Percentiles rank a stretch among this genome's conserved stretches.
Evolutionary conservation across 1,140 invertebrate species (phyloP).

Genomic region (Drosophila repleta): DNA sequence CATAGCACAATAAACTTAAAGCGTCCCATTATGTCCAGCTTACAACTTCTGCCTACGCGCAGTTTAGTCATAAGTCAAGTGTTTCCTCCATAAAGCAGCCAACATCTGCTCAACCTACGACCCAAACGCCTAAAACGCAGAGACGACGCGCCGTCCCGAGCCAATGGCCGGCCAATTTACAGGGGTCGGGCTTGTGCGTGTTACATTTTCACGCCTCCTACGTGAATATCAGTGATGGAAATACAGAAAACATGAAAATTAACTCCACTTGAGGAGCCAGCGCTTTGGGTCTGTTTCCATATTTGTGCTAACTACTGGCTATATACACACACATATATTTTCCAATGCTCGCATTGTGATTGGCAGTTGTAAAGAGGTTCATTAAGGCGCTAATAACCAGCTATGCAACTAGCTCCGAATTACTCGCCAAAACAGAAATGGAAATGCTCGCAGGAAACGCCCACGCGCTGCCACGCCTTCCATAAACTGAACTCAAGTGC

Average conservation of each 20-base stretch:
- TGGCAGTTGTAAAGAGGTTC: slow-evolving; percentile 71
- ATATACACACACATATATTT: too few species aligned
- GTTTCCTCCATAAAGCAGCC: slow-evolving; percentile 52
- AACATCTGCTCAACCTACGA: slow-evolving; percentile 31
- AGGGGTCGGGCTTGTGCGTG: slow-evolving; percentile 1
- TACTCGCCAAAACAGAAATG: neutral
- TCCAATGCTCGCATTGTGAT: slow-evolving; percentile 51
- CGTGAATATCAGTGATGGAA: slow-evolving; percentile 34
- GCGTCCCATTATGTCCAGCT: slow-evolving; percentile 14
- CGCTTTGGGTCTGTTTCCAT: slow-evolving; percentile 28
- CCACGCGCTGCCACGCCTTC: slow-evolving; percentile 10
- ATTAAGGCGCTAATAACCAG: slow-evolving; percentile 71
- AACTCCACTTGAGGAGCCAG: slow-evolving; percentile 19
- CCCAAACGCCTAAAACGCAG: too few species aligned
- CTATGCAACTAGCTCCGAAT: slow-evolving; percentile 52
- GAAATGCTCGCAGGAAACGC: slow-evolving; percentile 27
- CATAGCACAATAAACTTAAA: neutral
- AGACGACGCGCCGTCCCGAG: slow-evolving; percentile 1
- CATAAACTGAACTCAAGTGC: neutral
- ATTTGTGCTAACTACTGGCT: slow-evolving; percentile 53
- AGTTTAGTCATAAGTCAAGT: slow-evolving; percentile 7
- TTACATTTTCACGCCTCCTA: slow-evolving; percentile 56
- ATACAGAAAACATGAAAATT: slow-evolving; percentile 19
- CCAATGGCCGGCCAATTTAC: slow-evolving; percentile 60
- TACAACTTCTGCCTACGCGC: slow-evolving; percentile 24